Base-by-base conservation (phyloP, 2,797 vertebrate genomes). In the Cetoscarus ocellatus region DNA sequence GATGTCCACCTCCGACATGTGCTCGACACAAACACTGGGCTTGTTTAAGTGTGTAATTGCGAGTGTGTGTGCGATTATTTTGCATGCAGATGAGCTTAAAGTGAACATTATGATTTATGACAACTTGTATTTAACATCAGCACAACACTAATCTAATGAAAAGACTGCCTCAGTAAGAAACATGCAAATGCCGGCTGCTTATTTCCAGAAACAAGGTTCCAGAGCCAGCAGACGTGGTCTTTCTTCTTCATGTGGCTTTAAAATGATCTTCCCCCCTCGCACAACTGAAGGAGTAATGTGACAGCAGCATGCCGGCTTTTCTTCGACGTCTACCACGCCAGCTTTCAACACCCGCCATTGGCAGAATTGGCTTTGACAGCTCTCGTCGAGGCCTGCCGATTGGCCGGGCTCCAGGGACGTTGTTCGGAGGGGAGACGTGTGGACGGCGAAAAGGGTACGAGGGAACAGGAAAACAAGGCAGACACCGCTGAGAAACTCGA, bases 281-380 rank as follows among this genome's bases (percentile, higher is more conserved):
- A 80, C 70, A 61, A 75, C 80, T n/a, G 65, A 83, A 27, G 70
- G 70, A 83, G 73, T 82, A 80, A 77, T 76, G 83, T 90, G 87
- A 89, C 84, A 88, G 84, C 84, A 80, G 84, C 61, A 38, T 27
- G 51, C 75, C 59, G 57, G 66, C 72, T 88, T 86, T 82, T 71
- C 77, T 78, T 83, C 85, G 71, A 63, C 54, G 80, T 92, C 83
- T 88, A 67, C 84, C 84, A 83, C 57, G 86, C 86, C 91, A 88
- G 91, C 93, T 94, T 93, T 94, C 94, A 93, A 90, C 93, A 91
- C 88, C 88, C 74, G 71, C 80, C 82, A 83, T 86, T 89, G 90
- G 83, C 85, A 85, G 81, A 91, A 94, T 94, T 90, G 86, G 81
- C 69, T 93, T 90, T 90, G 93, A 95, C 93, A 95, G 92, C 88